Percentiles rank a stretch among this genome's conserved stretches.
Evolutionary conservation across 2,113 vertebrate genomes (phyloP).

Genomic region (Ciconia boyciana): DNA sequence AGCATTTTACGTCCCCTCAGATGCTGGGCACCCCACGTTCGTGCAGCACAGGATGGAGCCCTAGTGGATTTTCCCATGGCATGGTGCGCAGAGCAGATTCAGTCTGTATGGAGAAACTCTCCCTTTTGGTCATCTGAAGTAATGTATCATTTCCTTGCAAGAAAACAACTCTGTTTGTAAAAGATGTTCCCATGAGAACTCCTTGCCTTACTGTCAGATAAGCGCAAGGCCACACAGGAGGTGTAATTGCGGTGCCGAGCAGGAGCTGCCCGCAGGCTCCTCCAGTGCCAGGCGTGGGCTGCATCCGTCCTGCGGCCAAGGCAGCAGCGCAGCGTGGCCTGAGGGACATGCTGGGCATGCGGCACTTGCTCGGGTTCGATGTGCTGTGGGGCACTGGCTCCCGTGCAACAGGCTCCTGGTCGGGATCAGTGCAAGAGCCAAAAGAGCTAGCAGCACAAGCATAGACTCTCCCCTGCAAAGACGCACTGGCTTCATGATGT

Average conservation of each 20-base stretch:
- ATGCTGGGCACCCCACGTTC: rapidly evolving
- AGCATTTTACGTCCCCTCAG: not conserved
- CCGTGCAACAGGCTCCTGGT: rapidly evolving
- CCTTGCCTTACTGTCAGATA: not conserved
- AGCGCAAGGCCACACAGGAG: not conserved
- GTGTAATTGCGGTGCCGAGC: not conserved
- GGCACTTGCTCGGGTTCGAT: rapidly evolving
- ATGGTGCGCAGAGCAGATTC: not conserved
- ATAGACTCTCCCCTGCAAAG: not conserved
- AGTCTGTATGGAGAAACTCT: not conserved
- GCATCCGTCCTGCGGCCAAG: rapidly evolving
- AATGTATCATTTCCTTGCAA: not conserved
- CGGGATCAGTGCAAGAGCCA: not conserved
- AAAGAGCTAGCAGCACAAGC: not conserved
- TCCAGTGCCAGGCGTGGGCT: rapidly evolving
- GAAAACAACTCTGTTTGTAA: not conserved
- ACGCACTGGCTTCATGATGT: not conserved
- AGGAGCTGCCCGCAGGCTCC: not conserved
- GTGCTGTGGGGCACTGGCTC: not conserved
- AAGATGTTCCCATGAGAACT: not conserved
- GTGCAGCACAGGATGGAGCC: not conserved
- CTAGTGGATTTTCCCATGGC: not conserved
- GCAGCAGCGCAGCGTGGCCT: too few relatives aligned
- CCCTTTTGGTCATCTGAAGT: not conserved
- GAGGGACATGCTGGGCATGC: rapidly evolving